These are phyloP conservation scores for Leptura quadrifasciata DNA, from an alignment of 2,888 invertebrate genomes.

Conservation along the genomic window DNA sequence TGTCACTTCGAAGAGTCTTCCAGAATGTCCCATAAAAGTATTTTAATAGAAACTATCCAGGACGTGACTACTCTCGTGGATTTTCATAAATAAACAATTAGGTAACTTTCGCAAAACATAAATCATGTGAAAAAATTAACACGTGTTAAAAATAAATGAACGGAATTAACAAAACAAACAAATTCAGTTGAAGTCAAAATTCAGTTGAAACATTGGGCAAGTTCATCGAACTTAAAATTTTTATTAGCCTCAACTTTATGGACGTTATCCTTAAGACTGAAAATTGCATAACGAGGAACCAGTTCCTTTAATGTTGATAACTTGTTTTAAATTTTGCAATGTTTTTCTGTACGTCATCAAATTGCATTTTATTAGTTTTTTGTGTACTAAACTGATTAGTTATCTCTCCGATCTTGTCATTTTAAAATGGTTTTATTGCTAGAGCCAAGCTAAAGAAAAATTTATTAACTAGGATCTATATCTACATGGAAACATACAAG, in stretches of 20 bases:
- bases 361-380: constrained; percentile 28
- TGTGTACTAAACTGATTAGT: not conserved
- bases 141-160: constrained; percentile 34
- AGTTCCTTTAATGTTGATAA: constrained; percentile 56
- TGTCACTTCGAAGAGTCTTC: not conserved
- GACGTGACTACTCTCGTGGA: not conserved
- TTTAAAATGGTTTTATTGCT: constrained; percentile 9
- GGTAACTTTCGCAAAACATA: constrained; percentile 20
- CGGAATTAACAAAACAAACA: constrained; percentile 36
- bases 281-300: constrained; percentile 57
- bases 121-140: constrained; percentile 28
- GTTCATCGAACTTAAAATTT: constrained; percentile 45
- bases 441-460: not conserved
- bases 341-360: constrained; percentile 31
- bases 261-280: constrained; percentile 48
- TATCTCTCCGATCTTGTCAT: not conserved
- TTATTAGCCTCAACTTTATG: constrained; percentile 51
- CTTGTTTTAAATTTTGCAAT: constrained; percentile 55
- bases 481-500: not conserved
- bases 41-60: not conserved
- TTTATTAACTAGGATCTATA: not conserved
- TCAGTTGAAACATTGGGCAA: constrained; percentile 21
- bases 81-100: constrained; percentile 16
- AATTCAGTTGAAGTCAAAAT: constrained; percentile 24
- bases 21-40: not conserved